phyloP scores from a whole-genome alignment of 1,140 invertebrate genomes.

The Lineus longissimus region DNA sequence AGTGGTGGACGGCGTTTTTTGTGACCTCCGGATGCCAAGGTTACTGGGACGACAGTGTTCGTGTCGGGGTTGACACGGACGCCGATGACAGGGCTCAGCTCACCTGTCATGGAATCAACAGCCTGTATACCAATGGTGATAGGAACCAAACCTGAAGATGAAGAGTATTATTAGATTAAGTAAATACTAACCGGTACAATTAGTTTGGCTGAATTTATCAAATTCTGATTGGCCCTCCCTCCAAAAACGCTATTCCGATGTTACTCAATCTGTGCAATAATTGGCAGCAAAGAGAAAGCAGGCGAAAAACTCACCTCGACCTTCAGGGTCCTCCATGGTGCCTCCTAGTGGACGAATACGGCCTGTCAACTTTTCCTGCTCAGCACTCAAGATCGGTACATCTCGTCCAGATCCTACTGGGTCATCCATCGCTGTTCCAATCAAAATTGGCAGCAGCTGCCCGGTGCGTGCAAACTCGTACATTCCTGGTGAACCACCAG shows the following conservation, averaged over 20 bases:
- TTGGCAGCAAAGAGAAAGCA: no score
- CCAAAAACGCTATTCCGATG: no score
- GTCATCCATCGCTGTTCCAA: slow-evolving; percentile 44
- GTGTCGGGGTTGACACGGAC: slow-evolving; percentile 40
- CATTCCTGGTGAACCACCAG: slow-evolving; percentile 49
- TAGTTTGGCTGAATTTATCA: no score
- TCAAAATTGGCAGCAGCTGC: slow-evolving; percentile 43
- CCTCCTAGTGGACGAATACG: slow-evolving; percentile 42
- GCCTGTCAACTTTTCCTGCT: slow-evolving; percentile 29
- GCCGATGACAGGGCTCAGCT: slow-evolving; percentile 45
- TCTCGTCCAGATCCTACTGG: slow-evolving; percentile 35
- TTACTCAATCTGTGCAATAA: no score
- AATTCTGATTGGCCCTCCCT: no score
- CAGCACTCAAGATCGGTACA: slow-evolving; percentile 44
- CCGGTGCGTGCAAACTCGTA: slow-evolving; percentile 43
- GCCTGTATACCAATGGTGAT: slow-evolving; percentile 44
- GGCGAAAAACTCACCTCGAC: slow-evolving; percentile 29
- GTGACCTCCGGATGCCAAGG: slow-evolving; percentile 38
- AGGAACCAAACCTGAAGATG: slow-evolving; percentile 36
- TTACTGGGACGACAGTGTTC: slow-evolving; percentile 41
- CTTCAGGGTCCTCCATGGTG: slow-evolving; percentile 48
- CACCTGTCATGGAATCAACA: slow-evolving; percentile 43
- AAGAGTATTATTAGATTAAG: not conserved
- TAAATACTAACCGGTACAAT: no score
- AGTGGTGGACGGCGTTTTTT: slow-evolving; percentile 41